Evolutionary conservation across 2,113 vertebrate genomes (phyloP), one percentile per base, ranked within the genome.

Genomic region (Capreolus pygargus): DNA sequence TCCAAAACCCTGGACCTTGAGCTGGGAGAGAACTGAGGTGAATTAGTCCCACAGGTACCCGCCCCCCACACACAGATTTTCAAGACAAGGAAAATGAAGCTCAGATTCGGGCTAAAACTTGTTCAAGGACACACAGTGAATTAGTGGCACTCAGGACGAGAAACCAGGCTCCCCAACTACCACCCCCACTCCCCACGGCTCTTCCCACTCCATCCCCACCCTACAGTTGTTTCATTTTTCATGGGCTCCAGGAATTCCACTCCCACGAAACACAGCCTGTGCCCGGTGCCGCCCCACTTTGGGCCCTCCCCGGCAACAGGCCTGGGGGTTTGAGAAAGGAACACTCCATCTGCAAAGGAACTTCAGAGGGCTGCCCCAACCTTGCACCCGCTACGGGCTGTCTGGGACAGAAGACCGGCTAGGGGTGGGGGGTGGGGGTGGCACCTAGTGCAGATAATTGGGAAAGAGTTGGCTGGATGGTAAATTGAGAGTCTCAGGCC

Each of bases 181-280:
- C 88, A 3, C n/a, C 36, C 61, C 28, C 30, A 36, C 1, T 52
- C 85, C 47, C 33, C 14, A 36, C 67, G 93, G 93, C 86, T 45
- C 95, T 97, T 90, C 96, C 74, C 25, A 89, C 23, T 36, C 67
- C 91, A 70, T 90, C 86, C 89, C 85, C 45, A 89, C 64, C n/a
- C 39, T 33, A 6, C 15, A 28, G 39, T 43, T 60, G 90, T 92
- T 95, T 84, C 58, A 8, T 52, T 96, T 96, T 81, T 67, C 74
- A 23, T 25, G 74, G 92, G 89, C 89, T 91, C 89, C 92, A 93
- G 30, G 76, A 95, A 86, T 97, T 97, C 89, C 92, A 78, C 89
- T 91, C 96, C 93, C 89, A 96, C 83, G 47, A 64, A 93, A 90
- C 87, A 96, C 54, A 78, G 92, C 94, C 92, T 45, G 58, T 10